Percentiles rank a stretch among this genome's conserved stretches.
phyloP scores from a whole-genome alignment of 1,140 invertebrate genomes.

The Drosophila kurseongensis region DNA sequence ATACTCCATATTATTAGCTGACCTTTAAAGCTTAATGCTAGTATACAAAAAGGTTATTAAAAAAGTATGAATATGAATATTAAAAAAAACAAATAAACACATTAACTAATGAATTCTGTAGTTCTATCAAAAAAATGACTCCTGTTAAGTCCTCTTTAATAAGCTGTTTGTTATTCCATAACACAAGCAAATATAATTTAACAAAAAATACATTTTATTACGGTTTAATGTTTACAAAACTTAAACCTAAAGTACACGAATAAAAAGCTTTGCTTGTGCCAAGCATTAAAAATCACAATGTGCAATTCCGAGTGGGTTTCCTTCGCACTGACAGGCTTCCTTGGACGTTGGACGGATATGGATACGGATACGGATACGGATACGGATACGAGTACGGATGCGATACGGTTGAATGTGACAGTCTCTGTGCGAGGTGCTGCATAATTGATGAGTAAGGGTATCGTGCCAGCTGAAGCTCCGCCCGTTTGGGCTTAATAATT shows the following conservation, averaged over 20 bases:
- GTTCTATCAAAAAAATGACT: neutral
- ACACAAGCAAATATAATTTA: conserved; percentile 9
- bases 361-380: neutral
- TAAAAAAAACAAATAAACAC: too few species aligned
- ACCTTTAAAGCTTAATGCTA: neutral
- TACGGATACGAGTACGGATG: conserved; percentile 16
- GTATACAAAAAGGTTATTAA: neutral
- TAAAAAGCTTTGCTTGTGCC: conserved; percentile 18
- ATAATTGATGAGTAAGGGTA: conserved; percentile 38
- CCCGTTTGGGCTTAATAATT: conserved; percentile 23
- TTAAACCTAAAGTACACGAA: conserved; percentile 18
- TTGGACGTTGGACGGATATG: neutral
- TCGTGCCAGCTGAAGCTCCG: conserved; percentile 31
- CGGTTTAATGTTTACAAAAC: conserved; percentile 8
- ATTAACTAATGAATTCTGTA: neutral
- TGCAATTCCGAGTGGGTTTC: conserved; percentile 19
- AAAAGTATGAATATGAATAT: too few species aligned
- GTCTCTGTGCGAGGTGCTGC: conserved; percentile 38
- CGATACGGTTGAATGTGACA: conserved; percentile 19
- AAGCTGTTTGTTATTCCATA: neutral
- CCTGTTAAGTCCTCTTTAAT: neutral
- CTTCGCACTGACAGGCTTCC: neutral
- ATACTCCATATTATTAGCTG: too few species aligned
- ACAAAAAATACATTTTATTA: conserved; percentile 19
- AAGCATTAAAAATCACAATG: conserved; percentile 46